A percentile compares a stretch with the other conserved stretches of the same genome.
phyloP scores from a whole-genome alignment of 2,888 invertebrate genomes.

The Resseliella maxima region DNA sequence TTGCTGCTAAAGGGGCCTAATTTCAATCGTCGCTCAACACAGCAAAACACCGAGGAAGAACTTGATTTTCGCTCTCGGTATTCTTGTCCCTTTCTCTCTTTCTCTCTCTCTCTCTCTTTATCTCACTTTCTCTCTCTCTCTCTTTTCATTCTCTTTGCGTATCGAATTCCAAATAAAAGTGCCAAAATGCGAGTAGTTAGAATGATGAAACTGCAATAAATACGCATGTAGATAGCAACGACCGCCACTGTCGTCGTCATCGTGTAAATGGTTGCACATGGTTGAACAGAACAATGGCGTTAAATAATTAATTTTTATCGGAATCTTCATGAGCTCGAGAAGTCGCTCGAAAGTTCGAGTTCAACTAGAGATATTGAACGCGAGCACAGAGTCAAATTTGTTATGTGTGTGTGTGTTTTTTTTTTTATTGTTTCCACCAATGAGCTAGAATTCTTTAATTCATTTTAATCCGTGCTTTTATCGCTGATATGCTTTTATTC shows the following conservation, averaged over 20 bases:
- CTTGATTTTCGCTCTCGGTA: neutral
- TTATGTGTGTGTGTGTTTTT: neutral
- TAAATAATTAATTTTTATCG: slow-evolving; percentile 46
- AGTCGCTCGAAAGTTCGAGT: neutral
- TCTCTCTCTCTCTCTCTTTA: neutral
- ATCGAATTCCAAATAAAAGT: neutral
- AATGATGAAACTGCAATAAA: neutral
- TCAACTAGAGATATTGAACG: neutral
- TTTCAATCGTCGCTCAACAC: too few relatives aligned
- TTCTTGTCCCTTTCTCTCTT: neutral
- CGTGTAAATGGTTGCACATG: neutral
- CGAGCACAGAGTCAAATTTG: neutral
- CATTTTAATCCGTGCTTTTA: too few relatives aligned
- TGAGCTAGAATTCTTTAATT: too few relatives aligned
- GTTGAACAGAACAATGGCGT: slow-evolving; percentile 41
- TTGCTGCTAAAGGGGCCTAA: too few relatives aligned
- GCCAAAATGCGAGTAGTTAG: neutral
- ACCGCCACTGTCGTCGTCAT: neutral
- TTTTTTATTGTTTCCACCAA: neutral
- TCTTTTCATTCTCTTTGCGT: too few relatives aligned
- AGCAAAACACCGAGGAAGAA: neutral
- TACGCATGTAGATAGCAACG: neutral
- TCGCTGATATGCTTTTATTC: too few relatives aligned
- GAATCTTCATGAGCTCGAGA: neutral
- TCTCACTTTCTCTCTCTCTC: neutral